phyloP scores from a whole-genome alignment of 2,797 vertebrate genomes.

The Gallinago stenura region DNA sequence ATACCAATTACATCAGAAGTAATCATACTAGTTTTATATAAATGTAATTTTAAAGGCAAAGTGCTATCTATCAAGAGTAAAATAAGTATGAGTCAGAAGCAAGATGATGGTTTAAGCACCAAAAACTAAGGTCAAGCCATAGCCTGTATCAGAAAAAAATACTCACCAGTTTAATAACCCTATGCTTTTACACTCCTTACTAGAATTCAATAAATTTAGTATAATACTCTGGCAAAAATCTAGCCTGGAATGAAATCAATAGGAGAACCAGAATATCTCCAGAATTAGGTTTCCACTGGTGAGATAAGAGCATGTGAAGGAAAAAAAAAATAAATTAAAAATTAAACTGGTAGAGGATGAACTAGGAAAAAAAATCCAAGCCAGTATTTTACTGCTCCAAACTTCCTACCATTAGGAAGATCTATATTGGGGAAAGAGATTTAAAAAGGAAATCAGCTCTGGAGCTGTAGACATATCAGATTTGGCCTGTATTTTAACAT shows the following conservation, averaged over 20 bases:
- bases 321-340: not conserved
- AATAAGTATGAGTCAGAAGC: not conserved
- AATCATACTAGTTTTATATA: not conserved
- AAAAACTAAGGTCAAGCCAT: not conserved
- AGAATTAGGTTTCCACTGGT: not conserved
- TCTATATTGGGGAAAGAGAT: not conserved
- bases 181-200: not conserved
- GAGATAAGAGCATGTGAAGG: not conserved
- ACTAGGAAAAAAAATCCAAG: not conserved
- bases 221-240: not conserved
- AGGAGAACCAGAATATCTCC: not conserved
- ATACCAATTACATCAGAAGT: not conserved
- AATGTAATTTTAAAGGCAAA: not conserved
- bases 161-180: not conserved
- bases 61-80: not conserved
- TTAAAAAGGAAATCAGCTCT: not conserved
- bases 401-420: not conserved
- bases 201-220: not conserved
- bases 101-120: not conserved
- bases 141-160: not conserved
- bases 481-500: not conserved
- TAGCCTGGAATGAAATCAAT: not conserved
- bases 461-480: not conserved
- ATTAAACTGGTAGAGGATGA: not conserved
- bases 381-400: not conserved